A percentile compares a stretch with the other conserved stretches of the same genome.
These are phyloP conservation scores for Lepidurus packardi DNA, from an alignment of 1,140 invertebrate genomes.

Conservation along the genomic window DNA sequence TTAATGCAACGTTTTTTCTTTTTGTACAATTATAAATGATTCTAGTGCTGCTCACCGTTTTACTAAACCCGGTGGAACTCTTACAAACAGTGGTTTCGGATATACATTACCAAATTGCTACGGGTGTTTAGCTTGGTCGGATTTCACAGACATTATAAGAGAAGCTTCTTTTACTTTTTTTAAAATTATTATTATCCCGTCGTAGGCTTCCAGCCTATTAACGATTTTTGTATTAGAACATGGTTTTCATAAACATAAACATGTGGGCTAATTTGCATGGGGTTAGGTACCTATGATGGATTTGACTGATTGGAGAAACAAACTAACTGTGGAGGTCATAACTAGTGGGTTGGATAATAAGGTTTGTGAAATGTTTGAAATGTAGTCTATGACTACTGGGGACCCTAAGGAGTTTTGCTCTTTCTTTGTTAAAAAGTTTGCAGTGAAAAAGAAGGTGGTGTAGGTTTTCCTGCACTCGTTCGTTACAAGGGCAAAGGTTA, in stretches of 20 bases:
- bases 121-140: background rate
- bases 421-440: background rate
- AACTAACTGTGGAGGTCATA: background rate
- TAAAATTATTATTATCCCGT: background rate
- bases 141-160: background rate
- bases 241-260: too few relatives aligned
- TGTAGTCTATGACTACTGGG: background rate
- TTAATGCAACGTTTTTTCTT: background rate
- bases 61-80: background rate
- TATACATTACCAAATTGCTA: background rate
- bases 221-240: too few relatives aligned
- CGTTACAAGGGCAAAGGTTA: too few relatives aligned
- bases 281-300: too few relatives aligned
- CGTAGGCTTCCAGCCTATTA: too few relatives aligned
- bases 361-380: background rate
- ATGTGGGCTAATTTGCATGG: too few relatives aligned
- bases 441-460: background rate
- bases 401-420: background rate
- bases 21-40: background rate
- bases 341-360: background rate
- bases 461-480: too few relatives aligned
- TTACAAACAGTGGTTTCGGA: background rate
- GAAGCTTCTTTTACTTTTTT: background rate
- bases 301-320: too few relatives aligned
- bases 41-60: background rate